Base-by-base conservation (phyloP, 2,888 invertebrate genomes). In the Cremastinae sp. region DNA sequence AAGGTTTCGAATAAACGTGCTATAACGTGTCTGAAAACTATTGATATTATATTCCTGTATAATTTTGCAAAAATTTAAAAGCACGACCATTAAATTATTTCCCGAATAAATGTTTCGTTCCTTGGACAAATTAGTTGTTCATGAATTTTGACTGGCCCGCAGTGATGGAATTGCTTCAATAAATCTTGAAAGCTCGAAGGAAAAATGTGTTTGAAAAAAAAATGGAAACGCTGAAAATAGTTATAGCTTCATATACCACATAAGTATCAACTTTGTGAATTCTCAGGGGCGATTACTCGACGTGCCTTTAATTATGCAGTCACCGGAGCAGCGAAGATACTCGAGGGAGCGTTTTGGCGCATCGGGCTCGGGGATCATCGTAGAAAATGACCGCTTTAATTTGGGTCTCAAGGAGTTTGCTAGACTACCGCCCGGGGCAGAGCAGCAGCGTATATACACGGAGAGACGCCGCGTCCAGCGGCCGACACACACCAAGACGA, bases 261-360 rank as follows among this genome's bases (percentile, higher is more conserved):
- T 45, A 70, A 43, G 47, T 38, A 7, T 43, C 38, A 10, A 38
- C 53, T 54, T 49, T 47, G 78, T 22, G 54, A 54, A 47, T 64
- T 59, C 78, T 78, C 69, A 81, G 81, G 82, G 84, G 85, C 85
- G 86, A 87, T 87, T 86, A 86, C 87, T 82, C 82, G 86, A 86
- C 83, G 86, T 82, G 87, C 86, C 87, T 87, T 86, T 86, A 85
- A 87, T 87, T 86, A 87, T 87, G 87, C 87, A 86, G 76, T 82
- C 82, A 83, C 81, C 85, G 84, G 80, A 84, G 80, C 82, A 80
- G 79, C 66, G 69, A 80, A 71, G 65, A 72, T n/a, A n/a, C 53
- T 51, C 74, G 82, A 77, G 80, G 65, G 62, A 49, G 68, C 54
- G 74, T 78, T 59, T 66, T 49, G 75, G 76, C 70, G 70, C 73